Base-by-base conservation (phyloP, 2,888 invertebrate species). In the Erebia epiphron region DNA sequence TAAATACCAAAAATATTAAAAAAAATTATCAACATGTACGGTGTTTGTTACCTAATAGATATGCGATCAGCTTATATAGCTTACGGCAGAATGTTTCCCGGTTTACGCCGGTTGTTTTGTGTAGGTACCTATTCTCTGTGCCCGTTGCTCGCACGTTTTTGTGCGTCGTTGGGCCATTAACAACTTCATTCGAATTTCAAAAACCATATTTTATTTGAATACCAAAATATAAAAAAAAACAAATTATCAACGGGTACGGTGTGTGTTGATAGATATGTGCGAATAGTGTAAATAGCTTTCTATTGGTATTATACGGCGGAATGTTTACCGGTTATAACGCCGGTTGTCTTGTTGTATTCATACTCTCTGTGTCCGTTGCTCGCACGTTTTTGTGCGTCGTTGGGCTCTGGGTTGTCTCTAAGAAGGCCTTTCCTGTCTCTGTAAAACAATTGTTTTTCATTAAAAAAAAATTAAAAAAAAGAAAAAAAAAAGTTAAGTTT, bases 301-400 rank as follows among this genome's bases (percentile, higher is more conserved):
- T 46, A 62, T 57, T 57, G 56, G n/a, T 52, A 61, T 79, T 86
- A 92, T 67, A 93, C 92, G 54, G 89, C 82, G 77, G 92, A 92
- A 88, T 93, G 91, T 84, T 92, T 92, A 54, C 92, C 92, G 69
- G 92, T 92, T 73, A 92, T 90, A 72, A 88, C 81, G 68, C 92
- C 92, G 8, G 92, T 92, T 66, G 79, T 92, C 91, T 77, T 91
- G 92, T 92, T 66, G 79, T 92, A 92, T 77, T 91, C 89, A 73
- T 81, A 91, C 76, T 92, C 89, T 83, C 83, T 88, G 83, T 89
- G 91, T 18, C 87, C 87, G 78, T 88, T 88, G 82, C 85, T 81
- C 2, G 83, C 77, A 72, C 82, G 81, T 77, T 82, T 85, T 74
- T 82, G 76, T 71, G 80, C 80, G 58, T 86, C 86, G 68, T 69